Evolutionary conservation across 2,888 invertebrate species (phyloP).

Genomic region (Achlya flavicornis): DNA sequence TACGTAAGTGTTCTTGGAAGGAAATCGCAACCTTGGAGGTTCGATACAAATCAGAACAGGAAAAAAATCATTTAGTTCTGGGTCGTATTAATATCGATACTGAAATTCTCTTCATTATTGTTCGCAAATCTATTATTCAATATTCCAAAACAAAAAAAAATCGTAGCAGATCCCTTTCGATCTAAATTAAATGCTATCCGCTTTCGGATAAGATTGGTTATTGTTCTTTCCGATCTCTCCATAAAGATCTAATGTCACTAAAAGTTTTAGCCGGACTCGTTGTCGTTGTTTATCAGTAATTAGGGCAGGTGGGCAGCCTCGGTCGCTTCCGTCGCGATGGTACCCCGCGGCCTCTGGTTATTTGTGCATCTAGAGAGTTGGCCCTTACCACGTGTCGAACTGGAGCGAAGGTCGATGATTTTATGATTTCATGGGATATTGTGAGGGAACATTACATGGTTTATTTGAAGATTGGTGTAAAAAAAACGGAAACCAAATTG

Average conservation of each 20-base stretch:
- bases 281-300: constrained; percentile 34
- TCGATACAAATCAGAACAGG: too few species aligned
- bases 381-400: constrained; percentile 29
- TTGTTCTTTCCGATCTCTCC: too few species aligned
- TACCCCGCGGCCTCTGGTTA: constrained; percentile 35
- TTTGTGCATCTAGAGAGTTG: constrained; percentile 37
- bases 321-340: constrained; percentile 44
- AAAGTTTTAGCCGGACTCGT: neutral
- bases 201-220: too few species aligned
- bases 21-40: too few species aligned
- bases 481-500: neutral
- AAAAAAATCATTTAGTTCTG: too few species aligned
- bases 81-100: too few species aligned
- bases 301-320: constrained; percentile 57
- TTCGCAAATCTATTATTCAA: too few species aligned
- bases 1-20: too few species aligned
- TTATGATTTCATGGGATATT: neutral
- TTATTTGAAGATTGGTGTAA: neutral
- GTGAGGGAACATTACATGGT: neutral
- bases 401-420: neutral
- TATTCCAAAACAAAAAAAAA: too few species aligned
- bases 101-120: too few species aligned
- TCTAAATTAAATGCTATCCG: too few species aligned
- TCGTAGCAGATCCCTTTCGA: too few species aligned
- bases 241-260: neutral